Evolutionary conservation across 1,140 invertebrate species (phyloP), one percentile per base, ranked within the genome.

Genomic region (Drosophila virilis): DNA sequence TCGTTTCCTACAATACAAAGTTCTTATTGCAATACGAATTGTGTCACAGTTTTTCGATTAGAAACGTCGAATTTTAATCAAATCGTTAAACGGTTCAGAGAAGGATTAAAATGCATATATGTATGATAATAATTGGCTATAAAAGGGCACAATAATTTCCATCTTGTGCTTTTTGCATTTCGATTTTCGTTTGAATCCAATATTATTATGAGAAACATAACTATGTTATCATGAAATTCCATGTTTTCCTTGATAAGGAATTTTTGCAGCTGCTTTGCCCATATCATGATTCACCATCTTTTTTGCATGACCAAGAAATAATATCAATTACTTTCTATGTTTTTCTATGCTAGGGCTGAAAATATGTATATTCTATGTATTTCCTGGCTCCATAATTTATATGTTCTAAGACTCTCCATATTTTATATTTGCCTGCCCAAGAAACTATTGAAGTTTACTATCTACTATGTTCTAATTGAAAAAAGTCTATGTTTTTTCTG

Each of bases 1-100:
- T 35, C 13, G 9, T 45, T 59, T 45, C 17, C 12, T 32, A 1
- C 32, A 1, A 4, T 13, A 15, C 22, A 52, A 45, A 33, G 43
- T 37, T 46, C n/a, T 35, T 45, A 48, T 51, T 55, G 0, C 22
- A 28, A 10, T 46, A 9, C 58, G 43, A 59, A 43, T 59, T 59
- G 61, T 40, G 22, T 10, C 60, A 17, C 46, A 64, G 35, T 46
- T 35, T 60, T 32, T 10, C 33, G 57, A 33, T 59, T 59, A 35
- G n/a, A 45, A 45, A 33, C 13, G 32, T 37, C 9, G 35, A 48
- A 61, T 43, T 13, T 43, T 7, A 32, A 22, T 22, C 22, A 2
- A 22, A 22, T 22, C 22, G 22, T 22, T 22, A 22, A 22, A 22
- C 22, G 22, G 22, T 2, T 22, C 22, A 28, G 22, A 28, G 22